phyloP scores from a whole-genome alignment of 1,140 invertebrate genomes.

The Lepidurus arcticus region DNA sequence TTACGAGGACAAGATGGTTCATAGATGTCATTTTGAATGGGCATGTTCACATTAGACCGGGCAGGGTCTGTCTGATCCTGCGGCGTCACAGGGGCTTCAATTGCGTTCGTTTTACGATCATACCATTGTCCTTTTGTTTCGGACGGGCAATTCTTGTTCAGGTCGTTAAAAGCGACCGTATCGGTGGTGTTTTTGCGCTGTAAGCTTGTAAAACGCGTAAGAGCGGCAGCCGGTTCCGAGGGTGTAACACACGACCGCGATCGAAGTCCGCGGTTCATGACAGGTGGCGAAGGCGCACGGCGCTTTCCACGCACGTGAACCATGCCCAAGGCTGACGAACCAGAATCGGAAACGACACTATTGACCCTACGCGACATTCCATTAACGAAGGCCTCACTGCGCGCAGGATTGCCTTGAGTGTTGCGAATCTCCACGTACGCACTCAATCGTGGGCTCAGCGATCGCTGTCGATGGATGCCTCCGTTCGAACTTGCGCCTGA shows the following conservation, averaged over 20 bases:
- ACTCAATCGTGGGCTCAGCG: background rate
- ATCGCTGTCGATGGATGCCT: background rate
- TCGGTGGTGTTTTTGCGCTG: slow-evolving; percentile 24
- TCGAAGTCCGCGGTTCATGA: background rate
- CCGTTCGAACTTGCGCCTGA: background rate
- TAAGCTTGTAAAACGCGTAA: slow-evolving; percentile 23
- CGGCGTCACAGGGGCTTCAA: slow-evolving; percentile 20
- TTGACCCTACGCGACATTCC: slow-evolving; percentile 23
- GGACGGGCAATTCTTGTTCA: slow-evolving; percentile 25
- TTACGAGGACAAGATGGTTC: slow-evolving; percentile 42
- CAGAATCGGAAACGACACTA: background rate
- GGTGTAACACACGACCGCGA: slow-evolving; percentile 12
- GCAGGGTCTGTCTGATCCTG: slow-evolving; percentile 18
- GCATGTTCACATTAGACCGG: slow-evolving; percentile 23
- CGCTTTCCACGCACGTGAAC: slow-evolving; percentile 66
- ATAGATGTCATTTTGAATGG: slow-evolving; percentile 32
- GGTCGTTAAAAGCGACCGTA: background rate
- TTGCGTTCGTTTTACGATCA: background rate
- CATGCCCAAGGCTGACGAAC: slow-evolving; percentile 48
- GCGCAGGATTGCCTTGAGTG: background rate
- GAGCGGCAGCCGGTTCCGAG: slow-evolving; percentile 9
- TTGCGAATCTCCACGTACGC: background rate
- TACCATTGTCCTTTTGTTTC: background rate
- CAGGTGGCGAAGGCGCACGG: slow-evolving; percentile 62
- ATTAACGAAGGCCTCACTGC: background rate